Base-by-base conservation (phyloP, 2,888 invertebrate genomes). In the Rotaria socialis region DNA sequence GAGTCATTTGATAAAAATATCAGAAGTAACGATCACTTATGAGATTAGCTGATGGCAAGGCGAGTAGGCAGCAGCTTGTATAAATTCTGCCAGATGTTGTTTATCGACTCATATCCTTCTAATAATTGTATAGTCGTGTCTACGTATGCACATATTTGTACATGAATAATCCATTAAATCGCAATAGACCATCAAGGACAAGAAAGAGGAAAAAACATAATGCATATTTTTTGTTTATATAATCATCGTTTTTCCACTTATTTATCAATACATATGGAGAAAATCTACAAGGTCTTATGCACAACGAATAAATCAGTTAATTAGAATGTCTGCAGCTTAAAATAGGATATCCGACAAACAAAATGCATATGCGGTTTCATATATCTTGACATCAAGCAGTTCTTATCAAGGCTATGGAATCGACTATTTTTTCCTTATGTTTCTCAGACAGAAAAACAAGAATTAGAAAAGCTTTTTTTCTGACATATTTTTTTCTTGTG, bases 111-210 rank as follows among this genome's bases (percentile, higher is more conserved):
- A 67, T 67, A 19, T 67, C 24, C 35, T 41, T 67, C 14, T 6
- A 67, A 35, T 35, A 67, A 67, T 16, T 27, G 67, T 67, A 19
- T 67, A 67, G 35, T 35, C 35, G 35, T 35, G 35, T 7, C 35
- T 5, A 67, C 16, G 19, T 67, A 67, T 67, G 19, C 35, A 16
- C 35, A 27, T 67, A 35, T 67, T 41, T 19, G 67, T 67, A 35
- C 35, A 67, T 67, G 67, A 67, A 67, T 67, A 67, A 67, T 67
- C 67, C 35, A 67, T 35, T 67, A 41, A 67, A 67, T 24, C 67
- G 35, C 67, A 67, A 19, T 41, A 67, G 35, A 67, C 67, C 67
- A 67, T 35, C 67, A 67, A 67, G 67, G 67, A 2, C 67, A 16
- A 35, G 10, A 19, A 41, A 67, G 67, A 67, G 19, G 35, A 41